phyloP scores from a whole-genome alignment of 2,797 vertebrate genomes.

The Picus viridis region DNA sequence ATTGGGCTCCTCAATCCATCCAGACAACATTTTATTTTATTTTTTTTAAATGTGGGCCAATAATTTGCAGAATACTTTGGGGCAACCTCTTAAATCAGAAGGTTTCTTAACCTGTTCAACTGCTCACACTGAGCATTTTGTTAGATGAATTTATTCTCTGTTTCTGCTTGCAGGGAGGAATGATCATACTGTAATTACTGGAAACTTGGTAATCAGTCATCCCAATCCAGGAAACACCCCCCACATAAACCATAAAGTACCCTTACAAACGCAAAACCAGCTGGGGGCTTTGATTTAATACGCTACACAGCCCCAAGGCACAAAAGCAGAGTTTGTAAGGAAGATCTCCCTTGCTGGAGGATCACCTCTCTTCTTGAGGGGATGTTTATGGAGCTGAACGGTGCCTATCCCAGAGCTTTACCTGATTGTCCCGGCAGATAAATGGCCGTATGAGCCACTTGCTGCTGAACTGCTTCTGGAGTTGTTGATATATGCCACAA shows the following conservation, averaged over 20 bases:
- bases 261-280: background rate
- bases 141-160: background rate
- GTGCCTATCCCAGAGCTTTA: constrained; percentile 47
- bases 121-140: background rate
- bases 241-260: background rate
- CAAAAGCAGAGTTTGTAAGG: background rate
- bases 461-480: constrained; percentile 93
- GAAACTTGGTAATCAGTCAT: background rate
- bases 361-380: fast-evolving
- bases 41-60: constrained; percentile 16
- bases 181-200: background rate
- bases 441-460: constrained; percentile 93
- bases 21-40: background rate
- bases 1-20: background rate
- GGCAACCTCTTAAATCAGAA: constrained; percentile 29
- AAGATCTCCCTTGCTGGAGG: background rate
- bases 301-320: background rate
- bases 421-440: constrained; percentile 92
- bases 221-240: background rate
- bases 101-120: constrained; percentile 27
- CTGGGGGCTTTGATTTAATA: background rate
- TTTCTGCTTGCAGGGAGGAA: constrained; percentile 19
- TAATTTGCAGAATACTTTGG: constrained; percentile 23
- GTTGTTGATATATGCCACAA: constrained; percentile 98
- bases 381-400: background rate